Evolutionary conservation across 2,888 invertebrate genomes (phyloP), one percentile per base, ranked within the genome.

Genomic region (Orchesella flavescens): DNA sequence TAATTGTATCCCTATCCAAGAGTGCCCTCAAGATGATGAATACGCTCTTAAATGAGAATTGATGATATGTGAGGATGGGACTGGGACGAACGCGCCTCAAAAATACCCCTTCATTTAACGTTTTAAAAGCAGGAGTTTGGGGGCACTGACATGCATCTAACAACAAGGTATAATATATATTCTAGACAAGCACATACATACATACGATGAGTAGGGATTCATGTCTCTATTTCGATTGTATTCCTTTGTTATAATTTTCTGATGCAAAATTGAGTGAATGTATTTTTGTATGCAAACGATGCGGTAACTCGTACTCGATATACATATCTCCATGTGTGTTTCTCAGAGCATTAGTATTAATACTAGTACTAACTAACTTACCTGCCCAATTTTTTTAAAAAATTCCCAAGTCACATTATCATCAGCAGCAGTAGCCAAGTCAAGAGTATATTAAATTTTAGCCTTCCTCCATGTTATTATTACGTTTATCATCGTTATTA

Each of bases 401-500:
- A 34, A 34, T 34, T 34, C 34, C 34, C 34, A 34, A 34, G 3
- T 34, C 34, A 2, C 34, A 34, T 34, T 34, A 34, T 7, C 34
- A 34, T 34, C 34, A 7, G 2, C 2, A 4, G 34, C 34, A 2
- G 34, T n/a, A 34, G 34, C 34, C 7, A 7, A 34, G 34, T 34
- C 34, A 34, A 34, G 7, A 34, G 34, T 34, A 34, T 34, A 49
- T 49, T 49, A 12, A 12, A 24, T 55, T 24, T 15, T n/a, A 76
- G 66, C 77, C 75, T 75, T 75, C 75, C 53, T 75, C 75, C 75
- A 75, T 55, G 34, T 57, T 65, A 65, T 65, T 75, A 65, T 19
- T 77, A 61, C 59, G 49, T 49, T 59, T 69, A 76, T 77, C 46
- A 69, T 69, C 19, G 61, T n/a, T 24, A 77, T 69, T 76, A 68